Evolutionary conservation across 53 echinoderm and acorn worm genomes (phyloP).

Genomic region (Astropecten irregularis): DNA sequence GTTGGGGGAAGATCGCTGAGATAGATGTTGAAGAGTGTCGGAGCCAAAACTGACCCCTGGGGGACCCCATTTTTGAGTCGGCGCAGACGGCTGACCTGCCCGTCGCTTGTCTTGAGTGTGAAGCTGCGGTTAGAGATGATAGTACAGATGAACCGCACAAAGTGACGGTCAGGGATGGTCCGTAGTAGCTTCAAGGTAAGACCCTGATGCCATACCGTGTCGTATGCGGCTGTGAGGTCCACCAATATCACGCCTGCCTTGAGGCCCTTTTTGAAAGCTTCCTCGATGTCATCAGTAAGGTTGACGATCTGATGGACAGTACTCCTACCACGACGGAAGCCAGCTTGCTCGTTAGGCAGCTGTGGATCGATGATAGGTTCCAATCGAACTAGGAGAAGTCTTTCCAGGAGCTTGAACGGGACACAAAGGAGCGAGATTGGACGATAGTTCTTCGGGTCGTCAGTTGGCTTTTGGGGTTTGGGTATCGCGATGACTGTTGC

Average conservation of each 20-base stretch:
- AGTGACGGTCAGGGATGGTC: slow-evolving; percentile 41
- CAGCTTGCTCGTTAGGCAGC: background rate
- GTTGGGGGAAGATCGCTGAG: slow-evolving; percentile 35
- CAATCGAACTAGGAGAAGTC: background rate
- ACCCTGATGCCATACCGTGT: slow-evolving; percentile 65
- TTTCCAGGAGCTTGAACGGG: background rate
- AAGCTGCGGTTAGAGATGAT: slow-evolving; percentile 64
- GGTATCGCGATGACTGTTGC: background rate
- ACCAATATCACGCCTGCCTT: slow-evolving; percentile 55
- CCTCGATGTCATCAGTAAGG: slow-evolving; percentile 12
- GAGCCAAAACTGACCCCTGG: slow-evolving; percentile 35
- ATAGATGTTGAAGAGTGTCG: slow-evolving; percentile 43
- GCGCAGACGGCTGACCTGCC: slow-evolving; percentile 32
- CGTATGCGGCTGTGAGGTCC: slow-evolving; percentile 65
- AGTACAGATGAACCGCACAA: slow-evolving; percentile 10
- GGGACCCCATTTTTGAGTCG: slow-evolving; percentile 55
- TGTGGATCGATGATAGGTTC: background rate
- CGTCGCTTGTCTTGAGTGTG: slow-evolving; percentile 48
- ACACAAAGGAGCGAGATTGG: slow-evolving; percentile 22
- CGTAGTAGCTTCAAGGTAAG: slow-evolving; percentile 45
- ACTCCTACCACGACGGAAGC: background rate
- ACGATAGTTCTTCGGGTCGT: slow-evolving; percentile 34
- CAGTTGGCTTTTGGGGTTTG: background rate
- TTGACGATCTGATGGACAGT: background rate
- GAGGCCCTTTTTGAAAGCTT: slow-evolving; percentile 30